Evolutionary conservation across 2,888 invertebrate genomes (phyloP), one percentile per base, ranked within the genome.

Genomic region (Sinopyrophorus schimmeli): DNA sequence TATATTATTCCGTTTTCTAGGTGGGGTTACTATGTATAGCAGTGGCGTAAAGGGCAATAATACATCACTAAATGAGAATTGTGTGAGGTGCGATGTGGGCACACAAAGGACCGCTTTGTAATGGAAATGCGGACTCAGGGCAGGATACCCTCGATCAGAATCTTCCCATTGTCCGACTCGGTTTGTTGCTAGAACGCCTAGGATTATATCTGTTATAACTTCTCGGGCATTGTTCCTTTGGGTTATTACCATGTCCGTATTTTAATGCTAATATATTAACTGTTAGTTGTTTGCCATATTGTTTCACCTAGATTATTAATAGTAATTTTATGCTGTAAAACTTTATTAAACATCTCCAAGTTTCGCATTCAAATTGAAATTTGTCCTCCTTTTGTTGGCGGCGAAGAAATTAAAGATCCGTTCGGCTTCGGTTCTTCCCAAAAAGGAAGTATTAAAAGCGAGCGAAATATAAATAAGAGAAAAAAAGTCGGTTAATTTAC

Each of bases 11-110:
- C 5, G 12, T 35, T 14, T 34, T 27, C 34, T 20, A 35, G 43
- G 32, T 27, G 27, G 46, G 46, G 31, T 32, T 20, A n/a, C 21
- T 20, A 28, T 12, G 30, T 18, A 43, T 32, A 39, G 12, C 46
- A 21, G 17, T 35, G 24, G 15, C 35, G 24, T 17, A 16, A 38
- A 32, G 47, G 32, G 50, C 46, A 48, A 60, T 56, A 63, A 61
- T 63, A 62, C 55, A 60, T 59, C 61, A 60, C 51, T 50, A 55
- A 50, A 60, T 54, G 57, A 57, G 60, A 62, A 63, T 62, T 63
- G 59, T 62, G 60, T 59, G 60, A 63, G 59, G 60, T 53, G 32
- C 47, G 28, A 30, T 53, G 49, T 50, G 35, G 38, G 51, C 39
- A 38, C 46, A 58, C 58, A 60, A 60, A 60, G 53, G 52, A 39